Conservation (phyloP, 2,888 invertebrate species). For the Dione juno region DNA sequence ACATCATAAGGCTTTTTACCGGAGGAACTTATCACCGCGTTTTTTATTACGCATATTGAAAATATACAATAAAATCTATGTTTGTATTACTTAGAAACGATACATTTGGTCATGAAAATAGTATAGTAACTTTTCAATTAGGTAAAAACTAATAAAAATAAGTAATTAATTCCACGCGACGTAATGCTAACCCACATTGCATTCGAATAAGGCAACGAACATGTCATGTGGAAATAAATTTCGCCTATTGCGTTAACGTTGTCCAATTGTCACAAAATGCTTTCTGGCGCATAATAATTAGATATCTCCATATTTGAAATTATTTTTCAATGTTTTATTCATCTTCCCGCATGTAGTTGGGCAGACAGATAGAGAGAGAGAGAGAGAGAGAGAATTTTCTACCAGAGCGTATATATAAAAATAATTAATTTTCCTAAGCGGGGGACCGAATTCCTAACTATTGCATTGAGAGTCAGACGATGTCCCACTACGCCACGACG, state of each 20-base stretch:
- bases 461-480: no score
- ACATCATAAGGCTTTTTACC: no score
- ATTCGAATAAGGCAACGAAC: constrained; percentile 52
- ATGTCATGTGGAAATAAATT: constrained; percentile 57
- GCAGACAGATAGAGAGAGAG: no score
- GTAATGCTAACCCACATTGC: constrained; percentile 43
- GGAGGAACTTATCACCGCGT: not conserved
- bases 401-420: not conserved
- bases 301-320: not conserved
- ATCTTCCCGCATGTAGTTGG: no score
- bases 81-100: not conserved
- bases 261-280: constrained; percentile 35
- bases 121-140: not conserved
- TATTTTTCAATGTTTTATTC: not conserved
- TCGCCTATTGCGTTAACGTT: constrained; percentile 58
- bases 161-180: constrained; percentile 53
- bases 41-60: not conserved
- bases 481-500: no score
- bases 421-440: not conserved
- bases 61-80: not conserved
- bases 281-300: constrained; percentile 23
- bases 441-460: no score
- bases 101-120: not conserved
- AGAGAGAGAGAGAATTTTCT: no score
- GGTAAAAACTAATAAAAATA: constrained; percentile 16